Percentiles rank a stretch among this genome's conserved stretches.
Conservation (phyloP, 92 coral and sea anemone species). For the Ricordea florida region DNA sequence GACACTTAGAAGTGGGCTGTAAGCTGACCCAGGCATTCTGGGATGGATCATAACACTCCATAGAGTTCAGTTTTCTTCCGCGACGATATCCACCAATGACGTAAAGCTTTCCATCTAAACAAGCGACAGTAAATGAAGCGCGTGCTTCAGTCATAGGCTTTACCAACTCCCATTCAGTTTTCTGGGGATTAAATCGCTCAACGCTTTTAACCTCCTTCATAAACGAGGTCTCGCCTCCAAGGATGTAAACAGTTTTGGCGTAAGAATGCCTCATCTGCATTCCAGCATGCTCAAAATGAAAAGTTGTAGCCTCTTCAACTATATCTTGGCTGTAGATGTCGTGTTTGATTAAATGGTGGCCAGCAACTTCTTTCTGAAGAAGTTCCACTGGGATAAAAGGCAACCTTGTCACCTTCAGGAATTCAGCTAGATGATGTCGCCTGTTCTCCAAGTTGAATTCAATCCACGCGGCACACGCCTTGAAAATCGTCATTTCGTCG, state of each 20-base stretch:
- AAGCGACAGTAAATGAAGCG: constrained; percentile 87
- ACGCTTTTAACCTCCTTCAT: constrained; percentile 94
- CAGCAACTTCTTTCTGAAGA: constrained; percentile 70
- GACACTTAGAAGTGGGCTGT: constrained; percentile 78
- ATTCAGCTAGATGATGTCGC: constrained; percentile 64
- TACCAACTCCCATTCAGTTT: constrained; percentile 80
- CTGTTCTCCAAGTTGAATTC: constrained; percentile 53
- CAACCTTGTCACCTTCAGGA: constrained; percentile 77
- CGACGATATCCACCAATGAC: constrained; percentile 96
- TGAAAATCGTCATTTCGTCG: constrained; percentile 73
- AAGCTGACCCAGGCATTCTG: constrained; percentile 74
- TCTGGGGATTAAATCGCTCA: constrained; percentile 80
- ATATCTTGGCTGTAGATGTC: constrained; percentile 84
- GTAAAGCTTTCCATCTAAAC: constrained; percentile 77
- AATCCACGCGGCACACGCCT: constrained; percentile 82
- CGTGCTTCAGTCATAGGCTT: constrained; percentile 83
- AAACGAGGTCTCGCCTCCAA: constrained; percentile 97
- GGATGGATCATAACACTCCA: constrained; percentile 92
- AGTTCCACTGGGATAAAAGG: constrained; percentile 78
- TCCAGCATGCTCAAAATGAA: constrained; percentile 92
- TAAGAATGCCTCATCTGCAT: constrained; percentile 88
- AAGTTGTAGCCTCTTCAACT: constrained; percentile 80
- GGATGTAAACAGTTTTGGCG: constrained; percentile 77
- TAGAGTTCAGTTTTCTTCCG: constrained; percentile 83
- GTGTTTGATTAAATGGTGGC: constrained; percentile 61